Percentiles rank a stretch among this genome's conserved stretches.
Evolutionary conservation across 2,888 invertebrate species (phyloP).

Genomic region (Papilio elwesi): DNA sequence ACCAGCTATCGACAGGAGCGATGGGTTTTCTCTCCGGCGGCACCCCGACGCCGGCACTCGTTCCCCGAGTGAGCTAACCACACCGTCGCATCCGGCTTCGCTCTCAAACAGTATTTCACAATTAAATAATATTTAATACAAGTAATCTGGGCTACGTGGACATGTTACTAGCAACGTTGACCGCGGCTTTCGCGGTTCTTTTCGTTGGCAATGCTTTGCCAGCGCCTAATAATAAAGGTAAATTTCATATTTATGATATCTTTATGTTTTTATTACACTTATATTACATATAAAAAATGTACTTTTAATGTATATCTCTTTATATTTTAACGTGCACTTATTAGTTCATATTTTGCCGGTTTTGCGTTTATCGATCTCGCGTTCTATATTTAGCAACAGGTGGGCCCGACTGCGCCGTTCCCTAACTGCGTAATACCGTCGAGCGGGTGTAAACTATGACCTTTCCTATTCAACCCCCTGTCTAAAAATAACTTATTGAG

Average conservation of each 20-base stretch:
- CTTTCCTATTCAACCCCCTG: slow-evolving; percentile 53
- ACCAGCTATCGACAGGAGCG: slow-evolving; percentile 78
- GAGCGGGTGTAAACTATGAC: slow-evolving; percentile 55
- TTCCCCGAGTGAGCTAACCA: slow-evolving; percentile 65
- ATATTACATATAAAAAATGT: slow-evolving; percentile 10
- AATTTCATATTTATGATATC: slow-evolving; percentile 40
- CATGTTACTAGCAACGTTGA: slow-evolving; percentile 72
- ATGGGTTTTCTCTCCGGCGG: slow-evolving; percentile 50
- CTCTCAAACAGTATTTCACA: slow-evolving; percentile 46
- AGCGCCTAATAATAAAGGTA: slow-evolving; percentile 76
- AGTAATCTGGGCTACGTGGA: slow-evolving; percentile 20
- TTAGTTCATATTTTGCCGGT: slow-evolving; percentile 37
- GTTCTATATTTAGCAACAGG: slow-evolving; percentile 82
- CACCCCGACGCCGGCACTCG: slow-evolving; percentile 68
- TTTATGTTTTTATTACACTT: slow-evolving; percentile 7
- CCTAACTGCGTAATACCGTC: slow-evolving; percentile 64
- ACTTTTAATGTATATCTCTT: slow-evolving; percentile 34
- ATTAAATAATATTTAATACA: slow-evolving; percentile 46
- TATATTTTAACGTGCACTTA: slow-evolving; percentile 33
- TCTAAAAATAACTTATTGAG: slow-evolving; percentile 42
- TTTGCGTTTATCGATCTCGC: slow-evolving; percentile 70
- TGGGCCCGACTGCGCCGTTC: slow-evolving; percentile 64
- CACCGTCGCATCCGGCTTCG: slow-evolving; percentile 59
- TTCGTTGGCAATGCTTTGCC: slow-evolving; percentile 67
- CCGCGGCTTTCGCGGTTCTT: slow-evolving; percentile 78